Evolutionary conservation across 2,797 vertebrate species (phyloP), one percentile per base, ranked within the genome.

Genomic region (Chaenodraco wilsoni): DNA sequence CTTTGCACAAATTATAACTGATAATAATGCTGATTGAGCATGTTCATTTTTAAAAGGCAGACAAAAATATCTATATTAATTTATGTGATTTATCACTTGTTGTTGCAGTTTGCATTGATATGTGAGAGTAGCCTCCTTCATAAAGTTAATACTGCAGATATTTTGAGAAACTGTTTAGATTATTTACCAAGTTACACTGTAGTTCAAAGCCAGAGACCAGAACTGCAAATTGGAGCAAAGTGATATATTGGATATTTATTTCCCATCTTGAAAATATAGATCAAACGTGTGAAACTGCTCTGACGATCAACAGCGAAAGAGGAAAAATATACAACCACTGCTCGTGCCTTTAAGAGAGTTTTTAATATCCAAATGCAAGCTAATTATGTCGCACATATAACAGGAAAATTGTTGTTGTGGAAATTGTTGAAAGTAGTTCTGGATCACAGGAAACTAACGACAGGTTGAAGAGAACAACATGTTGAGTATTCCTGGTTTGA

Each of bases 181-280:
- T 1, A 46, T 62, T 65, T 41, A 44, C 12, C 8, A 61, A 55
- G 33, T 56, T 56, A 44, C 15, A 21, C 19, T n/a, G 8, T 6
- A 49, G 23, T 52, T 71, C 27, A 65, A 66, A 72, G 50, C 3
- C 37, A 67, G 68, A 55, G 40, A 61, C 1, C 0, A 9, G 1
- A 52, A 33, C 7, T 31, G 37, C 23, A 75, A 72, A 71, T 27
- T 41, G 16, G 10, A 56, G 52, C n/a, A 76, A 48, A 73, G 27
- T 51, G 3, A 65, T 3, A 27, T 23, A 31, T 80, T 6, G n/a
- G 2, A 68, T 49, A 17, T 65, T 49, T 21, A 56, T 65, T 62
- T 58, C 43, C 57, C 12, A 31, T 69, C 3, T 27, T 65, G 40
- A 37, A 57, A 31, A 27, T 50, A 3, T 2, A 41, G 33, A 66